A percentile compares a stretch with the other conserved stretches of the same genome.
Evolutionary conservation across 2,113 vertebrate genomes (phyloP).

Genomic region (Vulpes ferrilata): DNA sequence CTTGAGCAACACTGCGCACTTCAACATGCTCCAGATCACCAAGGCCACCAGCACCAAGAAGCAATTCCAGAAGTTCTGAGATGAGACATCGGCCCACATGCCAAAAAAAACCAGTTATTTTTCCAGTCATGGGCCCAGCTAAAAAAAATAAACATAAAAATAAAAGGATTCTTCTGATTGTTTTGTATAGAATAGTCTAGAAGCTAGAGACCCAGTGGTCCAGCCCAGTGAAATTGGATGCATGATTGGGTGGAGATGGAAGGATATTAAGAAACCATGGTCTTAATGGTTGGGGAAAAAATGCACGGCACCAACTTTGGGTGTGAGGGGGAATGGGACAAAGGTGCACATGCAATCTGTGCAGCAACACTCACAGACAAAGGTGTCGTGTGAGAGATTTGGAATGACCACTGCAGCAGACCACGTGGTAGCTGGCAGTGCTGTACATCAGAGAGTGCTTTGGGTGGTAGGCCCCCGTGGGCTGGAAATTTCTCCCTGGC

Average conservation of each 20-base stretch:
- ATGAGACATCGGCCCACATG: not conserved
- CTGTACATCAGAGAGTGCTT: not conserved
- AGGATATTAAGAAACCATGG: not conserved
- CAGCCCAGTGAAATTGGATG: not conserved
- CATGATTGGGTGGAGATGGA: not conserved
- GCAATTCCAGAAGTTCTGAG: not conserved
- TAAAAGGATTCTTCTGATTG: not conserved
- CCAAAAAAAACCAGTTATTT: not conserved
- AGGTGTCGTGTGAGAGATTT: not conserved
- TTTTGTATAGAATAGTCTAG: not conserved
- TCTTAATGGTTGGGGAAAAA: not conserved
- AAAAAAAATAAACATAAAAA: not conserved
- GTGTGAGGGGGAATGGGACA: not conserved
- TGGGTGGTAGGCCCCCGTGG: not conserved
- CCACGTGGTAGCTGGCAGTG: rapidly evolving
- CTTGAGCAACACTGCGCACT: not conserved
- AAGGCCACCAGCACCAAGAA: not conserved
- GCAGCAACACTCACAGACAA: not conserved
- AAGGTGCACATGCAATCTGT: not conserved
- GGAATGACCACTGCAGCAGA: not conserved
- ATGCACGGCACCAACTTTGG: too few relatives aligned
- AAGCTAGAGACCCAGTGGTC: not conserved
- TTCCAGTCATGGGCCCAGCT: not conserved
- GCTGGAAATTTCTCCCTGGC: not conserved
- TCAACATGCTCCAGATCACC: not conserved